Evolutionary conservation across 2,113 vertebrate species (phyloP).

Genomic region (Procavia capensis): DNA sequence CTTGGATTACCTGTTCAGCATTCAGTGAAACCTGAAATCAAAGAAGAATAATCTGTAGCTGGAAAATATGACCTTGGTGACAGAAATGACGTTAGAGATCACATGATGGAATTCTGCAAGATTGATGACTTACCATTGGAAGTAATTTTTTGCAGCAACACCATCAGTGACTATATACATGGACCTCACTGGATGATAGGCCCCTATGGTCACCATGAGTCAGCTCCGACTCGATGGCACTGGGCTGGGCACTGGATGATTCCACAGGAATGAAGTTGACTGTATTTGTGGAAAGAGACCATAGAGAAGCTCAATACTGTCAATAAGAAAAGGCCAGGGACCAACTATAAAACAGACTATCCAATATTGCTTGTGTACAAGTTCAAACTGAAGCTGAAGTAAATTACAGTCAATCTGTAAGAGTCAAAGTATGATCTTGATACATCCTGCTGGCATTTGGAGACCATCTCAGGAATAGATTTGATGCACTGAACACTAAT

Average conservation of each 20-base stretch:
- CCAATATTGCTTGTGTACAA: background rate
- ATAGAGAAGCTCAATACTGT: background rate
- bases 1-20: no score
- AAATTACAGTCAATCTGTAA: background rate
- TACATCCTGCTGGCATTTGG: background rate
- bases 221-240: no score
- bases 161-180: background rate
- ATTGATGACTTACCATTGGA: no score
- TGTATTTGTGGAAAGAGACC: background rate
- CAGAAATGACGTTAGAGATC: no score
- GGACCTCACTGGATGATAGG: background rate
- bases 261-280: background rate
- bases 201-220: no score
- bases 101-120: no score
- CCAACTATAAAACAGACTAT: background rate
- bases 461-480: background rate
- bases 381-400: background rate
- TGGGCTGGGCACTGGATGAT: no score
- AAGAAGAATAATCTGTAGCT: no score
- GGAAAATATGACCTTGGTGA: no score
- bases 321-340: background rate
- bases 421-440: background rate
- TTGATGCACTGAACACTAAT: background rate
- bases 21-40: no score
- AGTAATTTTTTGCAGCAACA: no score